Evolutionary conservation across 2,888 invertebrate species (phyloP).

Genomic region (Hemistola chrysoprasaria): DNA sequence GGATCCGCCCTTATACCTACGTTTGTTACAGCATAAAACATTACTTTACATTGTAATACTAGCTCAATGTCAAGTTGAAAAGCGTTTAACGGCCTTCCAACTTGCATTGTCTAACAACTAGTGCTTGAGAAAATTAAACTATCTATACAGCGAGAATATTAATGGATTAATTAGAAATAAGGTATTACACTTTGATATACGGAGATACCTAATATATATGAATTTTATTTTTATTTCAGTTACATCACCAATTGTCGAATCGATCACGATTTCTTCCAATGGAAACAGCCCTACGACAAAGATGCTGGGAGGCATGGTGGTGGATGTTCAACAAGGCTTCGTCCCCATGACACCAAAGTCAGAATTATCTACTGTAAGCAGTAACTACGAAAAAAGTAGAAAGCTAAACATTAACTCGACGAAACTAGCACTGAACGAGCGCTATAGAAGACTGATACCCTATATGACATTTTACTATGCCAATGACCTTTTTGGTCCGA

Average conservation of each 20-base stretch:
- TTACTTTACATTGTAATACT: constrained; percentile 8
- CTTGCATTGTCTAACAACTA: constrained; percentile 38
- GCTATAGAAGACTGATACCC: constrained; percentile 90
- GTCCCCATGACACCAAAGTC: constrained; percentile 43
- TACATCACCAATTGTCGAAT: constrained; percentile 51
- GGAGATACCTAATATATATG: too few relatives aligned
- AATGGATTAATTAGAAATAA: too few relatives aligned
- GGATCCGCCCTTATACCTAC: too few relatives aligned
- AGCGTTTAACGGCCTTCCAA: constrained; percentile 38
- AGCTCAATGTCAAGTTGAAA: constrained; percentile 52
- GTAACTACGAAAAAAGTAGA: constrained; percentile 42
- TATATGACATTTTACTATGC: constrained; percentile 92
- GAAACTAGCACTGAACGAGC: constrained; percentile 81
- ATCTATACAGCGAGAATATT: too few relatives aligned
- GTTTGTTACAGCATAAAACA: constrained; percentile 21
- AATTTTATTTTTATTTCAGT: constrained; percentile 74
- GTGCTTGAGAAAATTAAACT: constrained; percentile 40
- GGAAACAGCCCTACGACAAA: constrained; percentile 76
- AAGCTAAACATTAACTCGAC: constrained; percentile 46
- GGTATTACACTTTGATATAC: too few relatives aligned
- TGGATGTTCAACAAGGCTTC: constrained; percentile 56
- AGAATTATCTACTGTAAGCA: constrained; percentile 34
- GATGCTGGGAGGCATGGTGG: constrained; percentile 65
- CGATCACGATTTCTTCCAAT: constrained; percentile 75
- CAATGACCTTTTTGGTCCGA: constrained; percentile 75